phyloP scores from a whole-genome alignment of 2,113 vertebrate genomes.

The Eleginops maclovinus region DNA sequence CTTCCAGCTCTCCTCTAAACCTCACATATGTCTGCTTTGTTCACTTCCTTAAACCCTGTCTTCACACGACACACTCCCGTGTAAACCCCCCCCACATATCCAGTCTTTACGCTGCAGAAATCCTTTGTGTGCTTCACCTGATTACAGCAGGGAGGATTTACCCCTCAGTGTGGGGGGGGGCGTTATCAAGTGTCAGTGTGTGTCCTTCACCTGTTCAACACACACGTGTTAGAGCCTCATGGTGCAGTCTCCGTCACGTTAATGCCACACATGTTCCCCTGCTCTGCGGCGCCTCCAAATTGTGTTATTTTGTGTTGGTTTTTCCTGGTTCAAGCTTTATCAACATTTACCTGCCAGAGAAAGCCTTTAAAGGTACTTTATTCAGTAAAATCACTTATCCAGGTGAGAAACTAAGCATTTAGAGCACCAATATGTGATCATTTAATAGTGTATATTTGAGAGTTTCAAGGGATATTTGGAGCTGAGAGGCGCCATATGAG shows the following conservation, averaged over 20 bases:
- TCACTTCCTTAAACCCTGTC: slow-evolving; percentile 47
- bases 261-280: slow-evolving; percentile 42
- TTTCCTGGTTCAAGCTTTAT: too few species aligned
- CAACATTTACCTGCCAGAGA: too few species aligned
- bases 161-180: slow-evolving; percentile 66
- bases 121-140: slow-evolving; percentile 57
- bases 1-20: slow-evolving; percentile 47
- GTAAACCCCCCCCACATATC: slow-evolving; percentile 56
- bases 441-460: too few species aligned
- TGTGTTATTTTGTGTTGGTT: too few species aligned
- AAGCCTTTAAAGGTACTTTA: too few species aligned
- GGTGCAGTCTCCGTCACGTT: slow-evolving; percentile 45
- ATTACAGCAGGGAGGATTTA: slow-evolving; percentile 72
- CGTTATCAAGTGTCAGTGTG: slow-evolving; percentile 68
- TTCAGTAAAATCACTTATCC: too few species aligned
- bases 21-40: slow-evolving; percentile 52
- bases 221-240: slow-evolving; percentile 37
- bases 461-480: too few species aligned
- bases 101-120: slow-evolving; percentile 52
- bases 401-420: too few species aligned
- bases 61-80: slow-evolving; percentile 46
- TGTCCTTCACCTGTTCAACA: slow-evolving; percentile 80
- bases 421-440: too few species aligned
- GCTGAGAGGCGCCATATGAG: too few species aligned
- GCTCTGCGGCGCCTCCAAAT: too few species aligned